Percentiles rank a stretch among this genome's conserved stretches.
Evolutionary conservation across 2,888 invertebrate genomes (phyloP).

Genomic region (Polydrusus pterygomalis): DNA sequence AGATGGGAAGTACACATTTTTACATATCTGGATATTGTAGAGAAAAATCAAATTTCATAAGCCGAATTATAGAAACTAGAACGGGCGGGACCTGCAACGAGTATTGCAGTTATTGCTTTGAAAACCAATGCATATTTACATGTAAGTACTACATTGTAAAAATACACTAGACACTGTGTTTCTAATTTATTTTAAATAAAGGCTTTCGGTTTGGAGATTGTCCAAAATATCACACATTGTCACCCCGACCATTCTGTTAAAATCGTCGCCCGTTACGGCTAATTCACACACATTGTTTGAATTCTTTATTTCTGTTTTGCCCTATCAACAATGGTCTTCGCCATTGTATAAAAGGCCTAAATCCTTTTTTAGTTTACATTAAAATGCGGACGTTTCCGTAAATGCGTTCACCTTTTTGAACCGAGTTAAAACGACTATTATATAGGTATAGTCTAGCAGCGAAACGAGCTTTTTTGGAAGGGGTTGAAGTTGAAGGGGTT

Average conservation of each 20-base stretch:
- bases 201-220: not conserved
- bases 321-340: slow-evolving; percentile 42
- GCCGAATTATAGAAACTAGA: no score
- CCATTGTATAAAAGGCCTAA: slow-evolving; percentile 41
- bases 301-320: slow-evolving; percentile 50
- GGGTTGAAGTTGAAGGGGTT: no score
- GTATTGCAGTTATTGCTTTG: no score
- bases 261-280: slow-evolving; percentile 44
- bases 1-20: no score
- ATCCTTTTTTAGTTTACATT: slow-evolving; percentile 45
- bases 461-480: slow-evolving; percentile 2
- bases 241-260: slow-evolving; percentile 44
- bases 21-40: no score
- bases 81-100: no score
- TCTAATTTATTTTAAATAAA: no score
- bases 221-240: slow-evolving; percentile 40
- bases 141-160: no score
- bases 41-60: no score
- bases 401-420: slow-evolving; percentile 34
- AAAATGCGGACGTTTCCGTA: slow-evolving; percentile 44
- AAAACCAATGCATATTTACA: no score
- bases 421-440: slow-evolving; percentile 16
- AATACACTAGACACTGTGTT: no score
- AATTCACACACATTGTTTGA: slow-evolving; percentile 50
- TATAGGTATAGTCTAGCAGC: not conserved